These are phyloP conservation scores for Idaea biselata DNA, from an alignment of 2,888 invertebrate species.

Conservation along the genomic window DNA sequence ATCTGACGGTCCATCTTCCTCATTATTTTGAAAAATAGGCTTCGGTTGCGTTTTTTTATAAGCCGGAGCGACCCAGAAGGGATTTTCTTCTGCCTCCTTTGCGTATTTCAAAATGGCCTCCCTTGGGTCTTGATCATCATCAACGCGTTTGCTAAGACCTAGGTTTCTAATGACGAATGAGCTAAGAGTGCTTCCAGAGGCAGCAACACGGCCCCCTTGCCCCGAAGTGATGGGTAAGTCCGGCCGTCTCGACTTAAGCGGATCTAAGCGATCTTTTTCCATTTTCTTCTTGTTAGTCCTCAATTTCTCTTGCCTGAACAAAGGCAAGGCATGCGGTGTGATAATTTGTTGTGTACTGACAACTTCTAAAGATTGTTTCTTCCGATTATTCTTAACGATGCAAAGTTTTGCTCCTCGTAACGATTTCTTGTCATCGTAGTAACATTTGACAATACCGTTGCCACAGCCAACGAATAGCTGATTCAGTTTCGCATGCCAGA, in stretches of 20 bases:
- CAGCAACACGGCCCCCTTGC: slow-evolving; percentile 95
- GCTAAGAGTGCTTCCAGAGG: slow-evolving; percentile 96
- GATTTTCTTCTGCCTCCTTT: slow-evolving; percentile 96
- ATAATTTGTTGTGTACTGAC: slow-evolving; percentile 96
- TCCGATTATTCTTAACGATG: slow-evolving; percentile 89
- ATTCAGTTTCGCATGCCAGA: slow-evolving; percentile 99
- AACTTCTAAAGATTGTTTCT: slow-evolving; percentile 91
- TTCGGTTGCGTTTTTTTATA: slow-evolving; percentile 94
- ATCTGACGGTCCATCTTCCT: slow-evolving; percentile 74
- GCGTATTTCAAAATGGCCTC: slow-evolving; percentile 97
- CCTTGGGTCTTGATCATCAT: slow-evolving; percentile 96
- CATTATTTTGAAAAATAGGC: slow-evolving; percentile 86
- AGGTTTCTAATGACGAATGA: slow-evolving; percentile 98
- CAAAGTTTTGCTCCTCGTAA: slow-evolving; percentile 95
- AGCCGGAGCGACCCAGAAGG: slow-evolving; percentile 97
- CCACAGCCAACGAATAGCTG: slow-evolving; percentile 96
- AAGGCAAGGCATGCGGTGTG: slow-evolving; percentile 96
- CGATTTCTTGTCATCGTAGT: slow-evolving; percentile 93
- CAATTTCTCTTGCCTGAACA: slow-evolving; percentile 95
- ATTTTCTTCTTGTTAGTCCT: slow-evolving; percentile 93
- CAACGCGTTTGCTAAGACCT: slow-evolving; percentile 93
- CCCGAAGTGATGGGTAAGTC: slow-evolving; percentile 94
- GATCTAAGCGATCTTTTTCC: slow-evolving; percentile 94
- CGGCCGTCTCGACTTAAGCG: slow-evolving; percentile 89
- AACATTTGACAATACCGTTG: slow-evolving; percentile 93